Evolutionary conservation across 2,888 invertebrate species (phyloP).

Genomic region (Drosophila paucipuncta): DNA sequence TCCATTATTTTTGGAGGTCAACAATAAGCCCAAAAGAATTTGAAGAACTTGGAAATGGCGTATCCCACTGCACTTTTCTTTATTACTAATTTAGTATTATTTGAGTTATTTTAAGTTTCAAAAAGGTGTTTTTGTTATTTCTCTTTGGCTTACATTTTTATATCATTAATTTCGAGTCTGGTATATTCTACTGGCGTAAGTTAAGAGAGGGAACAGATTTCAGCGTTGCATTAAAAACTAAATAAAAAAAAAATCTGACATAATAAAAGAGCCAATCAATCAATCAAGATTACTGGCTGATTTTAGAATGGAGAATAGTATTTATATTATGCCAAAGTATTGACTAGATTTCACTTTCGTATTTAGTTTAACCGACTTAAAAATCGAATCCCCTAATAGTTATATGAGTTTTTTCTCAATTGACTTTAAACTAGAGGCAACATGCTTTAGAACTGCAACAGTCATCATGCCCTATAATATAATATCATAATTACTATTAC

Average conservation of each 20-base stretch:
- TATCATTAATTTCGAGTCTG: not conserved
- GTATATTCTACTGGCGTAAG: not conserved
- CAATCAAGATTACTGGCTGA: not conserved
- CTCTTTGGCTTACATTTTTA: not conserved
- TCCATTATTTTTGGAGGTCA: not conserved
- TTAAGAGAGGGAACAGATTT: not conserved
- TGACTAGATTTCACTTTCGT: not conserved
- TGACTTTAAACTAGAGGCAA: not conserved
- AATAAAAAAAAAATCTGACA: not conserved
- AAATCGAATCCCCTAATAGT: not conserved
- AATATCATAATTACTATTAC: slow-evolving; percentile 16
- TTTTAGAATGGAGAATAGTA: not conserved
- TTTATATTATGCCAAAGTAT: not conserved
- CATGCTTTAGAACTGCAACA: slow-evolving; percentile 1
- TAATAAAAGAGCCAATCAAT: not conserved
- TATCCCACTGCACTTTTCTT: not conserved
- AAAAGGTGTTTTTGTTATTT: not conserved
- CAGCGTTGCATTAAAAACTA: no score
- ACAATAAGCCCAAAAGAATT: not conserved
- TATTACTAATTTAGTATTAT: not conserved
- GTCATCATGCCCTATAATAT: slow-evolving; percentile 2
- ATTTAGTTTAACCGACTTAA: not conserved
- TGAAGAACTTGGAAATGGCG: not conserved
- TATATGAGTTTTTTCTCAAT: not conserved
- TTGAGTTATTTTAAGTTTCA: not conserved